A percentile compares a stretch with the other conserved stretches of the same genome.
Conservation (phyloP, 2,113 vertebrate genomes). For the Sinocyclocheilus anshuiensis region DNA sequence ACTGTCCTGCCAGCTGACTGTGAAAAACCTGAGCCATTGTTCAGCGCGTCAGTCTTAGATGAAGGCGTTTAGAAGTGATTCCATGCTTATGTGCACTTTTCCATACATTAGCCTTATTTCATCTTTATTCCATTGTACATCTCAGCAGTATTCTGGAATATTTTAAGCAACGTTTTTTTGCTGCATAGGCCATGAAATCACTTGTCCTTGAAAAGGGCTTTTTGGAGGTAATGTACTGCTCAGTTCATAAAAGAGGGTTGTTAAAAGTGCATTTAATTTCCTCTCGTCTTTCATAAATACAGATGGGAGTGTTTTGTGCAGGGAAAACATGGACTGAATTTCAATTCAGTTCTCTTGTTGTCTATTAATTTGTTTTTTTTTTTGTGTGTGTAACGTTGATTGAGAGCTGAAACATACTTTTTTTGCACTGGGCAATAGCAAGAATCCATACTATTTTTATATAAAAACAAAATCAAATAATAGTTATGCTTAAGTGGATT, state of each 20-base stretch:
- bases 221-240: conserved; percentile 23
- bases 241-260: conserved; percentile 16
- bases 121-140: conserved; percentile 7
- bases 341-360: not conserved
- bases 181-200: conserved; percentile 1
- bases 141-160: conserved; percentile 22
- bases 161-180: not conserved
- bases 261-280: conserved; percentile 37
- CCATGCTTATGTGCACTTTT: conserved; percentile 16
- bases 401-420: not conserved
- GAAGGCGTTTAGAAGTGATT: conserved; percentile 11
- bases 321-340: conserved; percentile 4
- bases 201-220: conserved; percentile 28
- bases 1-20: conserved; percentile 38
- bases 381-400: not conserved
- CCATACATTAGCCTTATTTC: not conserved
- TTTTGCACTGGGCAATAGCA: no score
- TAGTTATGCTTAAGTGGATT: not conserved
- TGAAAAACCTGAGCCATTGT: conserved; percentile 34
- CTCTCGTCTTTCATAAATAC: conserved; percentile 9
- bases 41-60: conserved; percentile 14
- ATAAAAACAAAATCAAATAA: not conserved
- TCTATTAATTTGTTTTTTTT: not conserved
- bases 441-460: not conserved
- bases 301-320: not conserved